Evolutionary conservation across 2,113 vertebrate genomes (phyloP), one percentile per base, ranked within the genome.

Genomic region (Verasper variegatus): DNA sequence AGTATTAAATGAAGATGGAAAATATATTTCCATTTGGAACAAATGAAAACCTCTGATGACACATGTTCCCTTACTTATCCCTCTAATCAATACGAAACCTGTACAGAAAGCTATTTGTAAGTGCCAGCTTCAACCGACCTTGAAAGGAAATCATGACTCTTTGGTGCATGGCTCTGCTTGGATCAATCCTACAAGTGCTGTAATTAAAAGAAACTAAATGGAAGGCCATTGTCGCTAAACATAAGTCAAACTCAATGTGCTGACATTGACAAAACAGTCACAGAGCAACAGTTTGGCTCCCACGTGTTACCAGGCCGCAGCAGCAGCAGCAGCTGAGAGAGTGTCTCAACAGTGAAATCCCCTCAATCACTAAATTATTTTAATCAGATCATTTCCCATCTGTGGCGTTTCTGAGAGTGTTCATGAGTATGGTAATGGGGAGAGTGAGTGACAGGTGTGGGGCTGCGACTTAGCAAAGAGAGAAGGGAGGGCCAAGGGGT

Each of bases 331-430:
- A 55, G 61, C 68, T 55, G 55, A 51, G 42, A n/a, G 63, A n/a
- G 23, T 12, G 47, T 35, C 47, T 67, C 64, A 52, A 27, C 64
- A 21, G 47, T 4, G 47, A 67, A 87, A 88, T 84, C 85, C 81
- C 73, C 64, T 80, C 75, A 85, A 82, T 84, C 87, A 84, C 81
- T 85, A 88, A 88, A 92, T 87, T 63, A 71, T 82, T 92, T 86
- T 83, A 90, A 91, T 89, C 91, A 87, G 81, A 85, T 88, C 84
- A 83, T 79, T 88, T 74, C 71, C 89, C 86, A 88, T 89, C 84
- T 91, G 87, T 83, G 87, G 72, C 11, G 61, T 76, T 77, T 88
- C 58, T 82, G 52, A 79, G 74, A 72, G 76, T 60, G 63, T 81
- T 83, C 76, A 74, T 68, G 86, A 82, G 63, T 67, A 75, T 84